Evolutionary conservation across 2,888 invertebrate genomes (phyloP).

Genomic region (Sceliomorpha sp.): DNA sequence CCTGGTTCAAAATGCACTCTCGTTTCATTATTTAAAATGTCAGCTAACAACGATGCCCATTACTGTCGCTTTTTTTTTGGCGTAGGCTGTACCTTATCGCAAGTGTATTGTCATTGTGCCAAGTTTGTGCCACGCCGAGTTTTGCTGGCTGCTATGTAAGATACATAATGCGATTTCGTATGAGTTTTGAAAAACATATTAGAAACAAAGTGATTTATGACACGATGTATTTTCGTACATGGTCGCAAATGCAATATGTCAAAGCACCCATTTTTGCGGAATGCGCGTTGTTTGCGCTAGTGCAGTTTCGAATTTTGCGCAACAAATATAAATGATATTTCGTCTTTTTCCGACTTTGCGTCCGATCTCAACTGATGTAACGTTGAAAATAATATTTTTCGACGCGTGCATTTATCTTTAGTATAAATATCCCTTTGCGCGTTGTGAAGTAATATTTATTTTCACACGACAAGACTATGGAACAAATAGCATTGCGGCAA

Average conservation of each 20-base stretch:
- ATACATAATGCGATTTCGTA: conserved; percentile 33
- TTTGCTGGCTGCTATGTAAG: conserved; percentile 17
- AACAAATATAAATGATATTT: too few relatives aligned
- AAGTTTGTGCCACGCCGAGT: conserved; percentile 36
- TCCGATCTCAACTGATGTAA: too few relatives aligned
- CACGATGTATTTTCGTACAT: conserved; percentile 4
- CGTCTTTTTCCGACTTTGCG: too few relatives aligned
- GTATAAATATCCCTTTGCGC: background rate
- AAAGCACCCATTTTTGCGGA: too few relatives aligned
- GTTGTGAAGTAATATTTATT: background rate
- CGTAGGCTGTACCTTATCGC: conserved; percentile 45
- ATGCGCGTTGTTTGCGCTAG: too few relatives aligned
- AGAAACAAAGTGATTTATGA: conserved; percentile 37
- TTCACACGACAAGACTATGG: background rate
- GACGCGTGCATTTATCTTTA: too few relatives aligned
- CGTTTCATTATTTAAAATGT: conserved; percentile 48
- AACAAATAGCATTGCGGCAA: too few relatives aligned
- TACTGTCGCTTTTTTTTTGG: conserved; percentile 38
- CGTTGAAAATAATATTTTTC: too few relatives aligned
- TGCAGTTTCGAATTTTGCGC: too few relatives aligned
- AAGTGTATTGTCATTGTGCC: conserved; percentile 45
- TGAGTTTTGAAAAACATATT: conserved; percentile 30
- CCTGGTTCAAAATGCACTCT: conserved; percentile 48
- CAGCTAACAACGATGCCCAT: conserved; percentile 45
- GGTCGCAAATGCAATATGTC: too few relatives aligned